Conservation (phyloP, 2,797 vertebrate species). For the Chrosomus eos region DNA sequence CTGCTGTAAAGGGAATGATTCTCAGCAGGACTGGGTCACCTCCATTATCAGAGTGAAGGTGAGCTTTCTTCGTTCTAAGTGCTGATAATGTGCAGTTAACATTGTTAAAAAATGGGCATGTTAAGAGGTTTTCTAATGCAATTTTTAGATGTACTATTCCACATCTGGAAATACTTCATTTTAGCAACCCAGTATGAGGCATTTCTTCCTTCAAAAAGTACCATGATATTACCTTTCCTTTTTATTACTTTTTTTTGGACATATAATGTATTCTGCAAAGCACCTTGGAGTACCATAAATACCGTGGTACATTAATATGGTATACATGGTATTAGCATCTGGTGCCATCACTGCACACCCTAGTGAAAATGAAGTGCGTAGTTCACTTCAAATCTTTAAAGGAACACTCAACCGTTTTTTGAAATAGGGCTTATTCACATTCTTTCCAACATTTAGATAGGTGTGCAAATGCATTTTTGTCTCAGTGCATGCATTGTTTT, state of each 20-base stretch:
- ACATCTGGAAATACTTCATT: neutral
- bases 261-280: neutral
- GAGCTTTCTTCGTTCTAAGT: slow-evolving; percentile 59
- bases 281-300: neutral
- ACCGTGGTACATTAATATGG: neutral
- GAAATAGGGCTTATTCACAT: too few species aligned
- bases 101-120: slow-evolving; percentile 13
- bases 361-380: neutral
- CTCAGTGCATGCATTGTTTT: too few species aligned
- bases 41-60: slow-evolving; percentile 91
- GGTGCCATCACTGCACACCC: neutral
- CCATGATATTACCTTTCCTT: neutral
- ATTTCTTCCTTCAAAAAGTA: neutral
- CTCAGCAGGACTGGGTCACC: slow-evolving; percentile 88
- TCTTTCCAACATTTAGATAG: too few species aligned
- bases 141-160: slow-evolving; percentile 11
- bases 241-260: neutral
- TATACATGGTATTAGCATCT: neutral
- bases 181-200: neutral
- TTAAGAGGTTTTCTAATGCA: slow-evolving; percentile 11
- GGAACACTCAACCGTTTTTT: too few species aligned
- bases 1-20: slow-evolving; percentile 87
- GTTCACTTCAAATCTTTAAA: too few species aligned
- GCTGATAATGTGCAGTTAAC: slow-evolving; percentile 35
- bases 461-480: too few species aligned